A percentile compares a stretch with the other conserved stretches of the same genome.
Evolutionary conservation across 2,888 invertebrate species (phyloP).

Genomic region (Chrysolina oricalcia): DNA sequence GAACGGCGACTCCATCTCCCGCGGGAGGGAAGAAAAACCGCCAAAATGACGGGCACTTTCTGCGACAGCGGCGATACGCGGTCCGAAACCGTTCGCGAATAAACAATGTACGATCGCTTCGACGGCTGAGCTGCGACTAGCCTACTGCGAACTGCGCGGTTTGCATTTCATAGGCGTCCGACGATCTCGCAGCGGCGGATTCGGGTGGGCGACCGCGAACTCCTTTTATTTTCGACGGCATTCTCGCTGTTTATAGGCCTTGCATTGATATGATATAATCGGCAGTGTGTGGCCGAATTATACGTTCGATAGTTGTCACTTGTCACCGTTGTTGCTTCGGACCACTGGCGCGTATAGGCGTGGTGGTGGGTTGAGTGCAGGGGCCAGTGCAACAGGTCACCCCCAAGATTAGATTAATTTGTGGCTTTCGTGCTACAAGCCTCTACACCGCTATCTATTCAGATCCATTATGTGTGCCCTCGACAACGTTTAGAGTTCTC

Average conservation of each 20-base stretch:
- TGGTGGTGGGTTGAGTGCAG: no score
- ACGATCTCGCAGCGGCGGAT: slow-evolving; percentile 16
- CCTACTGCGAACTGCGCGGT: slow-evolving; percentile 58
- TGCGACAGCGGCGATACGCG: slow-evolving; percentile 43
- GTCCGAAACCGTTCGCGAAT: slow-evolving; percentile 21
- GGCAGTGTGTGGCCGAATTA: background rate
- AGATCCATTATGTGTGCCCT: no score
- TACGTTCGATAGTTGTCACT: background rate
- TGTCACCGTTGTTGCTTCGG: background rate
- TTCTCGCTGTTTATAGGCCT: background rate
- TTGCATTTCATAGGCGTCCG: slow-evolving; percentile 56
- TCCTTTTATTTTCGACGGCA: slow-evolving; percentile 27
- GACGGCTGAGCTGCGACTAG: slow-evolving; percentile 38
- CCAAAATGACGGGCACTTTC: background rate
- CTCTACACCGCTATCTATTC: no score
- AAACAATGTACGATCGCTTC: slow-evolving; percentile 38
- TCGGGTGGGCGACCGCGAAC: slow-evolving; percentile 12
- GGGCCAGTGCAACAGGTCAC: no score
- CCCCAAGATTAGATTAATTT: no score
- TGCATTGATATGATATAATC: slow-evolving; percentile 11
- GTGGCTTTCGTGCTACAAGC: no score
- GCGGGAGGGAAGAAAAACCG: background rate
- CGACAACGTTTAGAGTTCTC: no score
- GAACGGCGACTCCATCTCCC: background rate
- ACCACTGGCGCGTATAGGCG: background rate